Evolutionary conservation across 1,140 invertebrate species (phyloP), one percentile per base, ranked within the genome.

Genomic region (Drosophila erecta): DNA sequence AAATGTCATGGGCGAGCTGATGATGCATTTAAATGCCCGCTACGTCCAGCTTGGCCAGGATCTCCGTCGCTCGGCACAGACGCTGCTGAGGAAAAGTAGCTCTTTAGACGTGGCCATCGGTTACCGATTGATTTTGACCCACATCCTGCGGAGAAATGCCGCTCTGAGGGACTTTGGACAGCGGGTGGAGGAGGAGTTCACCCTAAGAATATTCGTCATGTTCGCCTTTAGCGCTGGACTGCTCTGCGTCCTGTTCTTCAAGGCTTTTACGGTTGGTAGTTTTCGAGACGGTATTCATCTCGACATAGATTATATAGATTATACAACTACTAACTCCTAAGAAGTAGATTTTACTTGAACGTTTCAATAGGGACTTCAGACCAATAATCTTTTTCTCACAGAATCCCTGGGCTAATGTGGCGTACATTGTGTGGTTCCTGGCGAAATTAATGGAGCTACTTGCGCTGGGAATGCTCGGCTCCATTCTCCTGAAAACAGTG

Each of bases 1-100:
- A 2, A 91, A 91, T 73, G 59, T 91, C 7, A 35, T 91, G 46
- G 81, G 84, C 11, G 85, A 80, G 35, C 44, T 90, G 11, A 81
- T 91, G 66, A 81, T 84, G 69, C 81, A 91, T 55, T 60, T 91
- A 17, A 91, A 91, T 66, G 81, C 70, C 3, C 79, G 90, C 4
- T 91, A 90, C 40, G 24, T 76, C 2, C 64, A 79, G 14, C 49
- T 91, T 54, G 58, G 61, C 0, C 49, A 65, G 15, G 81, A 91
- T 30, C 58, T 91, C 3, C 30, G 53, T 2, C 15, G 38, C 22
- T 7, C 54, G 11, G 53, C 60, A 3, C 8, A 35, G 1, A 11
- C 20, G 0, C 49, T 69, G 12, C 38, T 80, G 17, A 44, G 15
- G 35, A 15, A 41, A 8, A 43, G 17, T 3, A 22, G 46, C 14